These are phyloP conservation scores for Melanostigma gelatinosum DNA, from an alignment of 2,113 vertebrate genomes.

Conservation along the genomic window DNA sequence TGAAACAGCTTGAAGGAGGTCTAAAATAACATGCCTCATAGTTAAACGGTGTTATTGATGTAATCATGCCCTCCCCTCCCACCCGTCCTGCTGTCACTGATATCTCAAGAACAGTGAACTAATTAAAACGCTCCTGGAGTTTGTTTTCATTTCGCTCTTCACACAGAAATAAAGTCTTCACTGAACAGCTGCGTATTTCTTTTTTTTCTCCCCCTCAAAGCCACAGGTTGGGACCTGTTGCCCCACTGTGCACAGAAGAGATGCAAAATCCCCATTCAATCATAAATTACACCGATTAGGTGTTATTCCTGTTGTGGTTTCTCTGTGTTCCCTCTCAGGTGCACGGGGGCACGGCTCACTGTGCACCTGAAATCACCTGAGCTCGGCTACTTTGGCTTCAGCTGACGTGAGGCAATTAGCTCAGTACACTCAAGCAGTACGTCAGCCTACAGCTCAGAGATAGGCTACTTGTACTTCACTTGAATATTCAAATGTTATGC, in stretches of 20 bases:
- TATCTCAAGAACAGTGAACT: conserved; percentile 77
- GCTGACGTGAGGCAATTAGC: conserved; percentile 1
- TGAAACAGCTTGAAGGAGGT: conserved; percentile 69
- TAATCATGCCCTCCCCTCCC: conserved; percentile 66
- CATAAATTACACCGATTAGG: conserved; percentile 73
- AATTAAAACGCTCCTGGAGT: conserved; percentile 78
- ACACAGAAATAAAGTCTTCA: conserved; percentile 70
- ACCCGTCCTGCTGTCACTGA: conserved; percentile 71
- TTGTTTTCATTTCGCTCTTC: conserved; percentile 75
- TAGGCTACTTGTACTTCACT: neutral
- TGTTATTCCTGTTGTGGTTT: conserved; percentile 61
- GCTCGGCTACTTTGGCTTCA: neutral
- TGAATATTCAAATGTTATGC: neutral
- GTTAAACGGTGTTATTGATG: conserved; percentile 76
- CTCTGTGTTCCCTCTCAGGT: conserved; percentile 60
- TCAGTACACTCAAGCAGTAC: neutral
- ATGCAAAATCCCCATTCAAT: conserved; percentile 73
- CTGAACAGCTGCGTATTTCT: conserved; percentile 57
- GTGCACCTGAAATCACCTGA: conserved; percentile 47
- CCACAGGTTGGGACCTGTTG: conserved; percentile 68
- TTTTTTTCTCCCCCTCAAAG: conserved; percentile 16
- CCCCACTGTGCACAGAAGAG: conserved; percentile 60
- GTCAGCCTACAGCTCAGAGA: neutral
- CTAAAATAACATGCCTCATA: conserved; percentile 76
- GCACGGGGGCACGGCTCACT: conserved; percentile 44